Evolutionary conservation across 2,797 vertebrate species (phyloP), one percentile per base, ranked within the genome.

Genomic region (Etheostoma perlongum): DNA sequence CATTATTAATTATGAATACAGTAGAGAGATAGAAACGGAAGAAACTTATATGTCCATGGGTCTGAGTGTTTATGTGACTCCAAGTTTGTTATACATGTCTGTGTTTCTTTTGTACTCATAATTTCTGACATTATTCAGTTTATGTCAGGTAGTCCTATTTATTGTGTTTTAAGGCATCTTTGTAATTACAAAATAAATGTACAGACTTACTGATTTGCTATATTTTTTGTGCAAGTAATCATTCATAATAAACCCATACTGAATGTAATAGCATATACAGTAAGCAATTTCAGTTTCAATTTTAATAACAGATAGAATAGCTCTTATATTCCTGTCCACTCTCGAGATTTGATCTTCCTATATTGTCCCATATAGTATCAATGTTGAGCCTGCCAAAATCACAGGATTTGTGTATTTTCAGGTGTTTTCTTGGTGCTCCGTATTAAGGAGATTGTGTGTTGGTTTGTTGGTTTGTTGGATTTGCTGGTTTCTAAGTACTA

Each of bases 1-100:
- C 11, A 13, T 62, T 48, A 53, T 85, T 33, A 69, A 79, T 69
- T 62, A 82, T 73, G 12, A 23, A 76, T 62, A 14, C 2, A 30
- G 48, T 14, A 30, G 2, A 33, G 16, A 51, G 21, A 61, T 0
- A 6, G 49, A 51, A 72, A 48, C 27, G 33, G 30, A 66, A 30
- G 12, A 30, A 33, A 23, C 27, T 48, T n/a, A 5, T 42, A 12
- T 46, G 21, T 42, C 33, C 1, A 1, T 21, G 8, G 16, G 27
- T 55, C 30, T 60, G 49, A 33, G 30, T 49, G n/a, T 53, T 21
- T 12, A 18, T 36, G 8, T 55, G 23, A 13, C 27, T 54, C 16
- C 3, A 68, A 11, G 42, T 67, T 46, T n/a, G 21, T 46, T 33
- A 44, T 16, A 58, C 6, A 52, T 47, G 60, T 49, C 36, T 11